phyloP scores from a whole-genome alignment of 2,113 vertebrate species.

The Chloropsis hardwickii region DNA sequence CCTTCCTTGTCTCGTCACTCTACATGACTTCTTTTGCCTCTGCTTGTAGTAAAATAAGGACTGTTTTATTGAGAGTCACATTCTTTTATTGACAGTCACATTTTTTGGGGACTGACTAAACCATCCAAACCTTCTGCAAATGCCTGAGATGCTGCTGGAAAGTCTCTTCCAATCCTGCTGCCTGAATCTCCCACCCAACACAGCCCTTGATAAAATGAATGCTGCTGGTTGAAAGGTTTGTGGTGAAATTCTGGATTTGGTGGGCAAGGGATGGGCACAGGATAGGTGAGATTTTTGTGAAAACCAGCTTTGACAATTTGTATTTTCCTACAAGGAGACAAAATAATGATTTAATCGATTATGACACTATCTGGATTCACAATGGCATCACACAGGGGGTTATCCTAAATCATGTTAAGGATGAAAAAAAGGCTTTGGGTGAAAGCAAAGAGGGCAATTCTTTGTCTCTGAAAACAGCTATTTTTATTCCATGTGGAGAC shows the following conservation, averaged over 20 bases:
- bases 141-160: not conserved
- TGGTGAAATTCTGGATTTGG: not conserved
- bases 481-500: not conserved
- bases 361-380: not conserved
- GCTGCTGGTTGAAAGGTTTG: not conserved
- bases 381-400: not conserved
- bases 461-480: not conserved
- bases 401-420: not conserved
- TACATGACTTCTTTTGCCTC: not conserved
- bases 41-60: not conserved
- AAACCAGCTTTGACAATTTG: not conserved
- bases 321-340: not conserved
- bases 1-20: not conserved
- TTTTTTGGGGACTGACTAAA: not conserved
- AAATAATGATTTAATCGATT: not conserved
- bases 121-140: not conserved
- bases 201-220: fast-evolving
- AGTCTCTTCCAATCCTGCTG: fast-evolving
- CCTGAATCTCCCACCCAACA: not conserved
- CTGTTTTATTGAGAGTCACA: not conserved
- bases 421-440: not conserved
- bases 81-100: not conserved
- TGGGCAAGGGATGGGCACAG: not conserved
- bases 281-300: not conserved
- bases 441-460: not conserved